Percentiles rank a stretch among this genome's conserved stretches.
Conservation (phyloP, 2,113 vertebrate species). For the Tympanuchus pallidicinctus region DNA sequence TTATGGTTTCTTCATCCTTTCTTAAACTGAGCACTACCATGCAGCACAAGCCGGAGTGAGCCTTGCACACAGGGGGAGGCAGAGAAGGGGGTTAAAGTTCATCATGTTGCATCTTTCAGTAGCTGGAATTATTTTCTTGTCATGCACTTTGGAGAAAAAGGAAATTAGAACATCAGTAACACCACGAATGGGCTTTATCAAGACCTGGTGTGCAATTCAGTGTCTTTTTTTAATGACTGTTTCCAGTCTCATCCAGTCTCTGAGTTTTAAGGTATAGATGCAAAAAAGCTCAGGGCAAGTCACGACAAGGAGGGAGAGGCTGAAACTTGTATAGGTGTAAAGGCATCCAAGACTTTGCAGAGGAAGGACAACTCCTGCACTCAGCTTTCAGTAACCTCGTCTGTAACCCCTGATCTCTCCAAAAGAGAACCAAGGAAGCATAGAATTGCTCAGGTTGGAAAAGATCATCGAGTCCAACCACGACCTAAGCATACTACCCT, state of each 20-base stretch:
- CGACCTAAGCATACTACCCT: too few relatives aligned
- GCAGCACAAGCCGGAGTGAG: not conserved
- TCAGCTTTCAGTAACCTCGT: rapidly evolving
- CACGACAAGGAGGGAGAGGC: rapidly evolving
- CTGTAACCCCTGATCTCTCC: not conserved
- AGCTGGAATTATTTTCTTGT: not conserved
- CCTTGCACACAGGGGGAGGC: rapidly evolving
- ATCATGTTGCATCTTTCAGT: not conserved
- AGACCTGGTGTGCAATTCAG: not conserved
- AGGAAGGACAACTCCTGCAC: not conserved
- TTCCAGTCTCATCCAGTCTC: not conserved
- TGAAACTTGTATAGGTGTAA: rapidly evolving
- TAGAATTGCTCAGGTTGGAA: too few relatives aligned
- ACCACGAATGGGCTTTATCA: not conserved
- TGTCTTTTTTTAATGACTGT: not conserved
- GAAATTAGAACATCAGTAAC: not conserved
- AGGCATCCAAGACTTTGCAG: rapidly evolving
- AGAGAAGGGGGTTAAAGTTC: not conserved
- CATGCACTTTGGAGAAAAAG: not conserved
- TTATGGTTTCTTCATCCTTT: too few relatives aligned
- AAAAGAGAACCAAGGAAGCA: too few relatives aligned
- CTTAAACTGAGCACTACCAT: too few relatives aligned
- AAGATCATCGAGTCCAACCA: too few relatives aligned
- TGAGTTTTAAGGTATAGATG: not conserved
- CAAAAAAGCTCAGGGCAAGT: not conserved